Evolutionary conservation across 2,888 invertebrate genomes (phyloP), one percentile per base, ranked within the genome.

Genomic region (Chironomus riparius): DNA sequence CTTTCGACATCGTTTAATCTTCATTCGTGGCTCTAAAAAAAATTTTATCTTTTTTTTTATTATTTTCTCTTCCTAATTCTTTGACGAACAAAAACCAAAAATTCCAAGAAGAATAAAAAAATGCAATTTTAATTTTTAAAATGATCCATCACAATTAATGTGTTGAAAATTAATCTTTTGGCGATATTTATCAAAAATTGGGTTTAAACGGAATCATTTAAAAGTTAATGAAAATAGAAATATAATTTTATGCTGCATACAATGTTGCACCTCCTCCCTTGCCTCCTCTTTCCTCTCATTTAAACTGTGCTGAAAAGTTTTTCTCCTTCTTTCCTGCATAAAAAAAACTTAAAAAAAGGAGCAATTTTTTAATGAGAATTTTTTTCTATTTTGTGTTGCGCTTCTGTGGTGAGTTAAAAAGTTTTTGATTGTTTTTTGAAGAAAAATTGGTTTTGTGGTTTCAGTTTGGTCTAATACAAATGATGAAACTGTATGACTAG

Each of bases 1-100:
- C 74, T 74, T 74, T 74, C 62, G 62, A 74, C 74, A 68, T 74
- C 74, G 47, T 74, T 74, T 74, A 74, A 74, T 74, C 74, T 74
- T 47, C 68, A 13, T n/a, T 47, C 18, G 38, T 38, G 7, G 38
- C 38, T 38, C 38, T 38, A 38, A 38, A 38, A n/a, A 38, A 38
- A 38, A 10, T 38, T 38, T 38, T 38, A 38, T 38, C 38, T 38
- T 38, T 38, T 38, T 28, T 47, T 68, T 24, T n/a, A 4, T 62
- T 62, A 24, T 22, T 74, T 74, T 68, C 38, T 61, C 22, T 62
- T 28, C 56, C 18, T 56, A 69, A 24, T 72, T 72, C 72, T 24
- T 28, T 24, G 72, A 72, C 10, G 38, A 38, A 38, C 38, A 38
- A 28, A 28, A 28, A 28, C 1, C 3, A 38, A 38, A 10, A 38